Evolutionary conservation across 30 jellyfish, hydroid and myxozoan genomes (phyloP).

Genomic region (Clytia hemisphaerica): DNA sequence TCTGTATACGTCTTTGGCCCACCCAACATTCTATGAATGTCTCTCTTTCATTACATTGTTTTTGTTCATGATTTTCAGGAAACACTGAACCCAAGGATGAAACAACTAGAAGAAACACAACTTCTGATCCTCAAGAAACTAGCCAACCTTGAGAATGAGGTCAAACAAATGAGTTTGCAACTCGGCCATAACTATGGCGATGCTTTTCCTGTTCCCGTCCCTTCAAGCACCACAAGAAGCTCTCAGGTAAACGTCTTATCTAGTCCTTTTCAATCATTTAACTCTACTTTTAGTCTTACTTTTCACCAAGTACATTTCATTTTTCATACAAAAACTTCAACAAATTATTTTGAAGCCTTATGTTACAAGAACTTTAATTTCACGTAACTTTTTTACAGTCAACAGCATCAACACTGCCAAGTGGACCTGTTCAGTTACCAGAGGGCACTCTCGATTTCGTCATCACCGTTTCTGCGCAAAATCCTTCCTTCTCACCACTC

Average conservation of each 20-base stretch:
- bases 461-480: conserved; percentile 17
- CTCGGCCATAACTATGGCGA: conserved; percentile 20
- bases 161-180: neutral
- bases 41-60: too few relatives aligned
- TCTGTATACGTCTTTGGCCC: too few relatives aligned
- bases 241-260: neutral
- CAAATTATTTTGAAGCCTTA: neutral
- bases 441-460: conserved; percentile 20
- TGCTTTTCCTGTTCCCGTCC: too few relatives aligned
- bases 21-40: too few relatives aligned
- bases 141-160: neutral
- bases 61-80: too few relatives aligned
- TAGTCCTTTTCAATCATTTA: neutral
- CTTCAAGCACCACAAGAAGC: neutral
- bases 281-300: neutral
- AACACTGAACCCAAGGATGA: conserved; percentile 1
- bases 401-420: neutral
- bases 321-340: neutral
- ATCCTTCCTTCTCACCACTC: conserved; percentile 15
- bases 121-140: neutral
- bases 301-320: neutral
- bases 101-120: conserved; percentile 6
- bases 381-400: too few relatives aligned
- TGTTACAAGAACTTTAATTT: neutral
- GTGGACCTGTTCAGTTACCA: conserved; percentile 11